These are phyloP conservation scores for Sternarchorhynchus goeldii DNA, from an alignment of 2,797 vertebrate species.

Conservation along the genomic window DNA sequence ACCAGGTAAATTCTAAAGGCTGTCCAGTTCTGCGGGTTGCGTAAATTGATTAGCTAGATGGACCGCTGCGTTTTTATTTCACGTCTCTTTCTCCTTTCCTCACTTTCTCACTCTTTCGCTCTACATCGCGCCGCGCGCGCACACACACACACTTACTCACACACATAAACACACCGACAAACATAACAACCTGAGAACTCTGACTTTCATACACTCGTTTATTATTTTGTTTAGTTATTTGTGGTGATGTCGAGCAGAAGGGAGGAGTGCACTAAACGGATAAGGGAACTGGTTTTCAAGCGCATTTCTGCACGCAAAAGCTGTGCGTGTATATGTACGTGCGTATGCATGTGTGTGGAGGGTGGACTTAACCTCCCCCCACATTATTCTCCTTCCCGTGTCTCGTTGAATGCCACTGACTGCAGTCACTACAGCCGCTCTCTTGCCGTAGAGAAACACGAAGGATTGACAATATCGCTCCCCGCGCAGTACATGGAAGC, in stretches of 20 bases:
- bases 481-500: conserved; percentile 30
- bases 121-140: background rate
- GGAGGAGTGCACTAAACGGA: background rate
- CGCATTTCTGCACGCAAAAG: no score
- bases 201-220: background rate
- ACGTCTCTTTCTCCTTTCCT: background rate
- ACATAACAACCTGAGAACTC: conserved; percentile 13
- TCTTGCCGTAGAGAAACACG: background rate
- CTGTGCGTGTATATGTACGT: no score
- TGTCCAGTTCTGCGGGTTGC: no score
- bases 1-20: no score
- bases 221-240: background rate
- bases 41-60: no score
- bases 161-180: background rate
- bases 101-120: background rate
- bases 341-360: no score
- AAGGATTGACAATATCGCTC: conserved; percentile 21
- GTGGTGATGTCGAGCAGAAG: background rate
- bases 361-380: no score
- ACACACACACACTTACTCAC: background rate
- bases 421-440: no score
- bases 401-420: no score
- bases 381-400: no score
- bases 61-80: no score
- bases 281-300: no score